Conservation (phyloP, 2,113 vertebrate species). For the Formicarius rufipectus region DNA sequence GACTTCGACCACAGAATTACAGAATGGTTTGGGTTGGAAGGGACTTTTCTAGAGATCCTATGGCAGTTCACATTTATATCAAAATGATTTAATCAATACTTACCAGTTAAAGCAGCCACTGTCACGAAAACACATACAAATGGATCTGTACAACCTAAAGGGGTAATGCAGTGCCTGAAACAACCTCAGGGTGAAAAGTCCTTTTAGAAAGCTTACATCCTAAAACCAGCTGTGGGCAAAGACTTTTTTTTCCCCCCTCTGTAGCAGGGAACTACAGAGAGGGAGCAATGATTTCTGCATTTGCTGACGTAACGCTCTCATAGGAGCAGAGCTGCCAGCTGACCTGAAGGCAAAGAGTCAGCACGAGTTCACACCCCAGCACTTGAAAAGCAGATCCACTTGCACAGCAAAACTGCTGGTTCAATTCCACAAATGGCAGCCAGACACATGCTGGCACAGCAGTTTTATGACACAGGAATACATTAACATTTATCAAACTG, state of each 20-base stretch:
- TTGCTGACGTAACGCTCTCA: background rate
- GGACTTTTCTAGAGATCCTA: background rate
- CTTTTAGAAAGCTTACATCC: background rate
- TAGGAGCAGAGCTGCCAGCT: background rate
- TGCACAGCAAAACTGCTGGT: constrained; percentile 6
- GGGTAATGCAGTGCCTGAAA: background rate
- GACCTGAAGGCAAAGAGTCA: background rate
- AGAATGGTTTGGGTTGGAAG: background rate
- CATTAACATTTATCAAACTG: constrained; percentile 35
- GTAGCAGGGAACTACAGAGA: background rate
- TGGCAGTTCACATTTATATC: background rate
- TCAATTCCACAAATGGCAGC: constrained; percentile 1
- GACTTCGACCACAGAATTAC: background rate
- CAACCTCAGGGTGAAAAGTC: background rate
- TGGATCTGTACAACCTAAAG: background rate
- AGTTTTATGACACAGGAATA: background rate
- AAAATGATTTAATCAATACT: background rate
- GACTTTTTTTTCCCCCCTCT: background rate
- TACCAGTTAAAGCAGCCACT: background rate
- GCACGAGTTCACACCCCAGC: background rate
- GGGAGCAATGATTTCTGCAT: background rate
- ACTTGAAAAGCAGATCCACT: background rate
- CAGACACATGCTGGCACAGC: constrained; percentile 27
- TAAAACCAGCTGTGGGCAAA: background rate
- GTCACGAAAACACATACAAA: background rate